Conservation (phyloP, 2,113 vertebrate genomes). For the Proterorhinus semilunaris region DNA sequence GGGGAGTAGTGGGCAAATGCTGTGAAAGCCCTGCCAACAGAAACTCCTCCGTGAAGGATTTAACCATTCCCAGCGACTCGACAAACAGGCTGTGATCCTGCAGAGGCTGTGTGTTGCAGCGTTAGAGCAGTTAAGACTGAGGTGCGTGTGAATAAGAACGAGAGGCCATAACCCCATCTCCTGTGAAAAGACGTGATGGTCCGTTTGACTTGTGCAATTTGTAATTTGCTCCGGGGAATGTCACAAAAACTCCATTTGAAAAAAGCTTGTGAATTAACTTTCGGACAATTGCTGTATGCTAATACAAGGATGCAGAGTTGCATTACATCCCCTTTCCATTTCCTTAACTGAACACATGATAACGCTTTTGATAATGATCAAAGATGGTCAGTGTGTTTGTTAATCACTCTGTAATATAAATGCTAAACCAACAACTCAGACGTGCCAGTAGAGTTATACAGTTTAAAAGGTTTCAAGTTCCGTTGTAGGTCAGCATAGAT, state of each 20-base stretch:
- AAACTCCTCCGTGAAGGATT: slow-evolving; percentile 65
- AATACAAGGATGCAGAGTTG: slow-evolving; percentile 79
- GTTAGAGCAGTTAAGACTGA: slow-evolving; percentile 21
- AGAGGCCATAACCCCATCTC: slow-evolving; percentile 40
- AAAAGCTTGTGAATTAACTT: slow-evolving; percentile 91
- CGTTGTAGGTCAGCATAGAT: slow-evolving; percentile 6
- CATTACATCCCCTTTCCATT: slow-evolving; percentile 85
- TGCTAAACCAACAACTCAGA: too few species aligned
- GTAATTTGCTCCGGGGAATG: slow-evolving; percentile 75
- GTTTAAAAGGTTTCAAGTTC: slow-evolving; percentile 8
- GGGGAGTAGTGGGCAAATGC: slow-evolving; percentile 56
- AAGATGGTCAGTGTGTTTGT: slow-evolving; percentile 85
- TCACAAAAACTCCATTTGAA: slow-evolving; percentile 73
- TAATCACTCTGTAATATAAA: slow-evolving; percentile 70
- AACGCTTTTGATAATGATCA: slow-evolving; percentile 99
- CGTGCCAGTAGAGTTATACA: too few species aligned
- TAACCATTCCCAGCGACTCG: slow-evolving; percentile 67
- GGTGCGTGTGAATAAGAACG: slow-evolving; percentile 14
- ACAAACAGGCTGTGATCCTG: slow-evolving; percentile 59
- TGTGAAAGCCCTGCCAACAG: slow-evolving; percentile 70
- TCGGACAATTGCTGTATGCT: slow-evolving; percentile 85
- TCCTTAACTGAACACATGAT: slow-evolving; percentile 90
- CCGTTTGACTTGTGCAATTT: slow-evolving; percentile 17
- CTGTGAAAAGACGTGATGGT: slow-evolving; percentile 45
- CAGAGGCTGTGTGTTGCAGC: slow-evolving; percentile 37